Evolutionary conservation across 1,140 invertebrate genomes (phyloP), one percentile per base, ranked within the genome.

Genomic region (Drosophila triauraria): DNA sequence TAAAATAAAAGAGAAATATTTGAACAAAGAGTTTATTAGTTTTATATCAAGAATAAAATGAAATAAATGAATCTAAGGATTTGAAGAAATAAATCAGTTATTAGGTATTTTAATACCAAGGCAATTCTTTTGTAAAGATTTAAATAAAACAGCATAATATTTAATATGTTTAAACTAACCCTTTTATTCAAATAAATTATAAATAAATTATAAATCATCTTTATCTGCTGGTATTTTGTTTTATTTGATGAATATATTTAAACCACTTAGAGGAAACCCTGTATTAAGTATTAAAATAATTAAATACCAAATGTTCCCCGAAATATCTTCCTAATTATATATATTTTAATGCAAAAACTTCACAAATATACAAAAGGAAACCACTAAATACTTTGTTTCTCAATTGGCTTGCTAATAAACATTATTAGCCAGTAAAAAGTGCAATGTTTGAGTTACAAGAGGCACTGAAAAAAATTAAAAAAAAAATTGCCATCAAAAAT

Each of bases 401-500:
- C 0, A 23, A 23, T 7, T 15, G 0, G 4, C 4, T 9, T 13
- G 27, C 27, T 30, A 13, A 15, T 20, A 2, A 35, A 5, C 7
- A 23, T 38, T 53, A 20, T 23, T 15, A 5, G 35, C 35, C 35
- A 13, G 13, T 0, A n/a, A 38, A 23, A 54, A 23, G 13, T 38
- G 13, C 30, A 20, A 15, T 35, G 12, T 35, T 53, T 4, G 12
- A n/a, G 17, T 23, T 54, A 38, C 5, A 8, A 23, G 7, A 38
- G 12, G 9, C 60, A 50, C 32, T 15, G 6, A 27, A 25, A 35
- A 38, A 12, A 25, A 64, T 23, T 23, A 9, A 8, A 50, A 40
- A 35, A 17, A 30, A 15, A 54, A 60, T 25, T n/a, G 9, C 23
- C 13, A 69, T 51, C 25, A 30, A 32, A 20, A 62, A 25, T 40